Evolutionary conservation across 2,797 vertebrate genomes (phyloP), one percentile per base, ranked within the genome.

Genomic region (Hippoglossus hippoglossus): DNA sequence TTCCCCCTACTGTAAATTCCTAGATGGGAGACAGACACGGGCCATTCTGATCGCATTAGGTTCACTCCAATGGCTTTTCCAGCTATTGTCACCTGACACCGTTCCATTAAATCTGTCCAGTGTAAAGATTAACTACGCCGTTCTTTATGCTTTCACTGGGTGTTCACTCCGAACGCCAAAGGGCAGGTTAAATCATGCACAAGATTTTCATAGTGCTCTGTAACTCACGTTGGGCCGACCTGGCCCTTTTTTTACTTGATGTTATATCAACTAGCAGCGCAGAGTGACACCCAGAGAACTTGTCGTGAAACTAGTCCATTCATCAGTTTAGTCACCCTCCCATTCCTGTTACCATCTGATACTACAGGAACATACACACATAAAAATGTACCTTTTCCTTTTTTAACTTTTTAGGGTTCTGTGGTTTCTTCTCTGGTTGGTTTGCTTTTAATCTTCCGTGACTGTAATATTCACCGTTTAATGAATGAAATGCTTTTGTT

Each of bases 71-170:
- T 93, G 93, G 87, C 87, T 94, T 95, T 95, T 94, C 93, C 94
- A 95, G 92, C 83, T 77, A 86, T 92, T 92, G 94, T 94, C 93
- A 95, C 91, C 77, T 89, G 94, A 95, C 89, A 94, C 94, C 93
- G 80, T 90, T 94, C 93, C 93, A 95, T 95, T 95, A 94, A 95
- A 95, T 92, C 91, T 94, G 92, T 94, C 93, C 93, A 73, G 78
- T 83, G 63, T 90, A 81, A 91, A 95, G 92, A 95, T 94, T 94
- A 94, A 94, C 93, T 91, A 84, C 93, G 80, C 88, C 81, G 84
- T 92, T 94, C 86, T 82, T 85, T 84, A 77, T 88, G 84, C 81
- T 82, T 87, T 91, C 79, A 68, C 81, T 81, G 71, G 69, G 86
- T 77, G 80, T 80, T 85, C 81, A 61, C 73, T 71, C 41, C 34